phyloP scores from a whole-genome alignment of 2,888 invertebrate species.

The Zonitis immaculata region DNA sequence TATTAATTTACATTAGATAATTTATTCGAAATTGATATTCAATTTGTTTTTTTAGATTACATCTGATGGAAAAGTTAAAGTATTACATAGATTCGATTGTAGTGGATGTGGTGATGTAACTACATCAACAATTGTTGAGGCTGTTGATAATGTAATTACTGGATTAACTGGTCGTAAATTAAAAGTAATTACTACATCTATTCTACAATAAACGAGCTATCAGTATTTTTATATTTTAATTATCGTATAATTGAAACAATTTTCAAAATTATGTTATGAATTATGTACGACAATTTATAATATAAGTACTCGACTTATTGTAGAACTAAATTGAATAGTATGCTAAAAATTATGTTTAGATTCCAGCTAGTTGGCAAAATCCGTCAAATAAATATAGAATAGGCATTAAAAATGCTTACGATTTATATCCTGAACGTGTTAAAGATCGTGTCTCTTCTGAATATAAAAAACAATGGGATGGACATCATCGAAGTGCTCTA shows the following conservation, averaged over 20 bases:
- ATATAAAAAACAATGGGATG: constrained; percentile 80
- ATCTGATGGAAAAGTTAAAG: constrained; percentile 83
- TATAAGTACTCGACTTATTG: too few relatives aligned
- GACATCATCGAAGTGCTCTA: constrained; percentile 69
- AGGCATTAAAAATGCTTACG: constrained; percentile 80
- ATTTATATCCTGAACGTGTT: constrained; percentile 80
- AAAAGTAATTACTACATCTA: constrained; percentile 62
- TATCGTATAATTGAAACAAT: too few relatives aligned
- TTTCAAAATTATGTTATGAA: too few relatives aligned
- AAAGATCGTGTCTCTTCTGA: constrained; percentile 71
- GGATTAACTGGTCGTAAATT: constrained; percentile 85
- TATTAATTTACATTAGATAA: too few relatives aligned
- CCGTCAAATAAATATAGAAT: constrained; percentile 80
- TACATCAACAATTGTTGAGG: constrained; percentile 70
- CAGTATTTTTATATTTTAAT: too few relatives aligned
- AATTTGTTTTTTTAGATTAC: constrained; percentile 60
- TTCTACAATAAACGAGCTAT: too few relatives aligned
- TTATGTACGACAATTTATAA: too few relatives aligned
- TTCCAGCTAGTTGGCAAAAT: constrained; percentile 78
- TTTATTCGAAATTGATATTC: background rate
- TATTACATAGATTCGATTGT: constrained; percentile 92
- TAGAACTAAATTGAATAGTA: too few relatives aligned
- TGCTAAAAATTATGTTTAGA: constrained; percentile 50
- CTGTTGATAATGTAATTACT: constrained; percentile 68
- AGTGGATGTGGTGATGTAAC: constrained; percentile 97